These are phyloP conservation scores for Cryptotis parvus DNA, from an alignment of 2,113 vertebrate genomes.

Conservation along the genomic window DNA sequence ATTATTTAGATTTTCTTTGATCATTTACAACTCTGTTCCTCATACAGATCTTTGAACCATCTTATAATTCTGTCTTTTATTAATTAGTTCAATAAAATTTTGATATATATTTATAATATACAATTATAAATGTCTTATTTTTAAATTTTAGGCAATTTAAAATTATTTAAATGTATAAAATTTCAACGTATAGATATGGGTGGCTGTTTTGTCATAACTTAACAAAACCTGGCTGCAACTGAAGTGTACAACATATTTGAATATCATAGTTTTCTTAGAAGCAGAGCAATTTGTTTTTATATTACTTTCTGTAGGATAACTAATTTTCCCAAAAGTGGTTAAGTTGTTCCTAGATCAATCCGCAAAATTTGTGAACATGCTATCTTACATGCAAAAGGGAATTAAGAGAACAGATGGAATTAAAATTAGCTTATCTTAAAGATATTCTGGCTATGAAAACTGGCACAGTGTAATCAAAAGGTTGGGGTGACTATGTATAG, in stretches of 20 bases:
- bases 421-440: not conserved
- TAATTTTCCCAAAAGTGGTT: not conserved
- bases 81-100: constrained; percentile 1
- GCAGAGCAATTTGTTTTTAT: not conserved
- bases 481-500: not conserved
- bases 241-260: not conserved
- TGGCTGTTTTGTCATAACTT: constrained; percentile 1
- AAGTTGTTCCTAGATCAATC: not conserved
- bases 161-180: not conserved
- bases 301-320: not conserved
- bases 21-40: not conserved
- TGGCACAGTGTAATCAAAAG: not conserved
- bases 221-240: not conserved
- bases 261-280: not conserved
- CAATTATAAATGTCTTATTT: not conserved
- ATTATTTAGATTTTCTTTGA: not conserved
- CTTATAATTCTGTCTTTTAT: not conserved
- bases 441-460: not conserved
- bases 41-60: not conserved
- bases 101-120: not conserved
- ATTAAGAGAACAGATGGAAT: not conserved
- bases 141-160: not conserved
- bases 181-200: not conserved
- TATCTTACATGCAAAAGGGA: not conserved
- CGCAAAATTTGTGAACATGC: not conserved